Evolutionary conservation across 2,113 vertebrate species (phyloP), one percentile per base, ranked within the genome.

Genomic region (Picathartes gymnocephalus): DNA sequence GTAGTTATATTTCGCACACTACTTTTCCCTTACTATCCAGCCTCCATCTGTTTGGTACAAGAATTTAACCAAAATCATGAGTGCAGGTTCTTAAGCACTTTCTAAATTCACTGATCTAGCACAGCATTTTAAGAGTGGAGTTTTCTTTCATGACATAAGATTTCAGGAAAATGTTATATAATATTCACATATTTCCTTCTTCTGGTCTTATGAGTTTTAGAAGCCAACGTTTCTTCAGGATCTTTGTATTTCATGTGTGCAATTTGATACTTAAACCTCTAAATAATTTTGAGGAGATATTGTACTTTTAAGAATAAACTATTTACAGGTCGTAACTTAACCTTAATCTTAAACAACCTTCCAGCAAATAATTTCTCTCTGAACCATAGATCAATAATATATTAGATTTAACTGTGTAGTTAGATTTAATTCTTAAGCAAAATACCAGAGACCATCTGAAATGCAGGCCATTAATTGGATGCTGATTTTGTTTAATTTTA

Each of bases 401-500:
- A 85, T 85, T 86, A 81, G 64, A 89, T 86, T 71, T 93, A 94
- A 88, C 58, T 66, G 28, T 50, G 53, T 21, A 76, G 88, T 82
- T 78, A 69, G 40, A 81, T 90, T 89, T 92, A 77, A 88, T 92
- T 91, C 72, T 90, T 60, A 86, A 95, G 84, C 56, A 92, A 48
- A 81, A 76, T 69, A 95, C 74, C 76, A 86, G 92, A 93, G 86
- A 78, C 94, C 89, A 78, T 95, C 66, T 93, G 81, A 94, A 94
- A 91, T 40, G 39, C 71, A 65, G 57, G n/a, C 42, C 71, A 79
- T 93, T 96, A 93, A 93, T 15, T 95, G 90, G 86, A 91, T 80
- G 77, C 61, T 0, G 5, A 76, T 97, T 92, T 95, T 92, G 81
- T 95, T 94, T 94, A 86, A 91, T 91, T 96, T 95, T 81, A 93